A percentile compares a stretch with the other conserved stretches of the same genome.
phyloP scores from a whole-genome alignment of 2,113 vertebrate species.

The Himantopus leucocephalus region DNA sequence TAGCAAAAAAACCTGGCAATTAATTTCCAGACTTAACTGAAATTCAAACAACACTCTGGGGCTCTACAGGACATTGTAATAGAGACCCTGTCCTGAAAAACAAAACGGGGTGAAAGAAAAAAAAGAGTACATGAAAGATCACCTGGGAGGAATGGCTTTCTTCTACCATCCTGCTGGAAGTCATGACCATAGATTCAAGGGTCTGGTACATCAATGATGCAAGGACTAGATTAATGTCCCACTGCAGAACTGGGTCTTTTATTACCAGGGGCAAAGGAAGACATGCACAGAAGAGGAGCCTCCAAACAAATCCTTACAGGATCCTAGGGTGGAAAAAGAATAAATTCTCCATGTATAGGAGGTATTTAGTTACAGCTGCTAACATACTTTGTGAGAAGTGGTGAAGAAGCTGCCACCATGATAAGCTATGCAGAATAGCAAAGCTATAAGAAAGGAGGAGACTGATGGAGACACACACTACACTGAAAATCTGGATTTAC shows the following conservation, averaged over 20 bases:
- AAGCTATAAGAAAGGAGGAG: neutral
- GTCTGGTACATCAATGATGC: neutral
- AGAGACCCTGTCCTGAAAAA: neutral
- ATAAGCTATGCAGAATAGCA: neutral
- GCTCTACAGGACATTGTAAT: neutral
- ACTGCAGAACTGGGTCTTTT: neutral
- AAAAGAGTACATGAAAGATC: neutral
- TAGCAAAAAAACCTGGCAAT: neutral
- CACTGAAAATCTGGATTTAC: neutral
- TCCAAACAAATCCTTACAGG: neutral
- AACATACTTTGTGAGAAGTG: neutral
- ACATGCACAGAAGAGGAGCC: neutral
- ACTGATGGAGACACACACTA: neutral
- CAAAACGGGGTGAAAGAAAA: rapidly evolving
- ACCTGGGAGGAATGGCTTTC: neutral
- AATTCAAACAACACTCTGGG: neutral
- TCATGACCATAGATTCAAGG: neutral
- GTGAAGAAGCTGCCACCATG: neutral
- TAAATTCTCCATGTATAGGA: neutral
- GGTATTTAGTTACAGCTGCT: neutral
- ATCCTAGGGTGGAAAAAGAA: neutral
- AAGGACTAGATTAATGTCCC: neutral
- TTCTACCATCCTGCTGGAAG: neutral
- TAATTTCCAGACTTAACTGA: neutral
- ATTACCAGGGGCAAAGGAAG: neutral